Evolutionary conservation across 2,797 vertebrate genomes (phyloP), one percentile per base, ranked within the genome.

Genomic region (Sebastes diaconus): DNA sequence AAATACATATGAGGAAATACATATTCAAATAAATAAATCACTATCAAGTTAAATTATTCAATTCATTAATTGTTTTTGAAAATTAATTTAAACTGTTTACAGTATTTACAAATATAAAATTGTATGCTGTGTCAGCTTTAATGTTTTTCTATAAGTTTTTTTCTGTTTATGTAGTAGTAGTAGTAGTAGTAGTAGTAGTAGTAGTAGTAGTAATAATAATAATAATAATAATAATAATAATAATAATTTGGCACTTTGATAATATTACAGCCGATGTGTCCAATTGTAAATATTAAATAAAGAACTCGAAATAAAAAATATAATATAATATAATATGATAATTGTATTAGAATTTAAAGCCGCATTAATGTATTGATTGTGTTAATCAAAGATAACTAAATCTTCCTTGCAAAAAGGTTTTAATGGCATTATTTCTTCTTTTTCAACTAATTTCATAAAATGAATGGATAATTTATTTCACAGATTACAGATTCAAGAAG

Each of bases 201-300:
- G 0, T 34, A 34, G 1, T 32, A 32, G 0, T 34, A 34, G 1
- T 12, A 36, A 0, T 11, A 34, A 6, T 36, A 36, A 14, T 14
- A 25, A 3, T 20, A 46, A 6, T 39, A 57, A 13, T 25, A 29
- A 29, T 2, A 18, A 25, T 25, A 7, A 16, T 27, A 24, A 22
- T 25, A 13, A 58, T 58, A 13, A 27, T 25, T 58, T 25, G 6
- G 55, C 6, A 27, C 22, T 55, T 24, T 60, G 25, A 13, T 59
- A 16, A 27, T 1, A 30, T 22, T 59, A 30, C 16, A 60, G 58
- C 27, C 27, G 3, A 13, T 18, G 27, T 18, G 27, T 30, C 14
- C 57, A 61, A 6, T 61, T 61, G 29, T 32, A n/a, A 59, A 29
- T 29, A 29, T 58, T 34, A 5, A 61, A 7, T 39, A 9, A 65